phyloP scores from a whole-genome alignment of 2,888 invertebrate species.

The Aporophyla nigra region DNA sequence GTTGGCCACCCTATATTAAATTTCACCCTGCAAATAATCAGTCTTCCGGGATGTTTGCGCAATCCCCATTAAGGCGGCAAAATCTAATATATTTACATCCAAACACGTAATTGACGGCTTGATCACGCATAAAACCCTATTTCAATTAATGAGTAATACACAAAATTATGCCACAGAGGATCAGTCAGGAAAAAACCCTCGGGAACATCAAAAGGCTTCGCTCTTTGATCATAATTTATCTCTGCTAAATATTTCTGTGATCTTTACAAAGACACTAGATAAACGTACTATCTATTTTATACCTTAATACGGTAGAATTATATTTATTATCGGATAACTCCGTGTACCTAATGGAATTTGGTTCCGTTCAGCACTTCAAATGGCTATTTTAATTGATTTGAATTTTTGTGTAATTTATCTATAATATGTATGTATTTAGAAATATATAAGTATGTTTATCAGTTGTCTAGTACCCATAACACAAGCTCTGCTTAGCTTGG shows the following conservation, averaged over 20 bases:
- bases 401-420: no score
- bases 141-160: conserved; percentile 40
- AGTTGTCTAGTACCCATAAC: no score
- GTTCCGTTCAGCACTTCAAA: conserved; percentile 10
- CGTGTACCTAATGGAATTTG: conserved; percentile 21
- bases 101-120: conserved; percentile 18
- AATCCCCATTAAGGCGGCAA: not conserved
- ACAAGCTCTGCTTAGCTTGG: no score
- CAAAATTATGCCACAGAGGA: conserved; percentile 38
- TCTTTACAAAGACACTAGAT: conserved; percentile 1
- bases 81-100: conserved; percentile 18
- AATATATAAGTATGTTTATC: no score
- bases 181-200: conserved; percentile 17
- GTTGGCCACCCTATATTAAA: no score
- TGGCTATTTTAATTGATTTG: conserved; percentile 42
- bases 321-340: conserved; percentile 21
- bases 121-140: conserved; percentile 47
- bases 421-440: no score
- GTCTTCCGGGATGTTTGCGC: conserved; percentile 3
- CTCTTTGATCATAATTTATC: conserved; percentile 53
- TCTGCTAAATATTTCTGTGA: not conserved
- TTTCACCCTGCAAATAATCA: not conserved
- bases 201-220: conserved; percentile 39
- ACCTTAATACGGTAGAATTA: conserved; percentile 8
- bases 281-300: conserved; percentile 3